A percentile compares a stretch with the other conserved stretches of the same genome.
Conservation (phyloP, 2,113 vertebrate species). For the Tringa solitaria region DNA sequence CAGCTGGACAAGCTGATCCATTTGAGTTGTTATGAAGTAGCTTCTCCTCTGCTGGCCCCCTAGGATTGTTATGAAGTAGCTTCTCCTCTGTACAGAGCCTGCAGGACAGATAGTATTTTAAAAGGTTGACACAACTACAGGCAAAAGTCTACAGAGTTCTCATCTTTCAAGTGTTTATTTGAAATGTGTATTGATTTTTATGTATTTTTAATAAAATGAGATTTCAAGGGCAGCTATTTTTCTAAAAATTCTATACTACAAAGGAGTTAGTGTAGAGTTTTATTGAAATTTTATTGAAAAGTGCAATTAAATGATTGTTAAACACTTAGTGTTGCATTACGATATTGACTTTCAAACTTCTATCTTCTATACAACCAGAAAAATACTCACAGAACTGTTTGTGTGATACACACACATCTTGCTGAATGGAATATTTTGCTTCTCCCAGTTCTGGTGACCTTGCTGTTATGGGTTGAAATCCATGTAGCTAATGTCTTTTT, state of each 20-base stretch:
- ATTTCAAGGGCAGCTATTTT: not conserved
- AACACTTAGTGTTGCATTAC: not conserved
- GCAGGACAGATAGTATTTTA: not conserved
- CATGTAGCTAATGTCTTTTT: not conserved
- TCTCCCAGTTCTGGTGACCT: not conserved
- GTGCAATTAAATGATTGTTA: not conserved
- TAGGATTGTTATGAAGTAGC: not conserved
- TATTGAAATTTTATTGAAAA: not conserved
- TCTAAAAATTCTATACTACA: not conserved
- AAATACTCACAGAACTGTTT: not conserved
- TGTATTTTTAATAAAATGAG: not conserved
- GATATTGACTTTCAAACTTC: not conserved
- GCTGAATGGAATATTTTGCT: no score
- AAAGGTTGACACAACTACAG: not conserved
- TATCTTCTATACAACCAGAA: not conserved
- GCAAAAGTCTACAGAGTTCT: not conserved
- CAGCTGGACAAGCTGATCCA: not conserved
- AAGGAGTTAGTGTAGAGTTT: not conserved
- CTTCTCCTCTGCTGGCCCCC: not conserved
- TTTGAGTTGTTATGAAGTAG: no score
- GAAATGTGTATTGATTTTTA: conserved; percentile 20
- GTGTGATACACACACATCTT: accelerated
- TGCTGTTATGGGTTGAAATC: not conserved
- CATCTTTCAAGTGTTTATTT: not conserved
- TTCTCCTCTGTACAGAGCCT: not conserved